Evolutionary conservation across 2,113 vertebrate genomes (phyloP).

Genomic region (Oceanodroma tethys): DNA sequence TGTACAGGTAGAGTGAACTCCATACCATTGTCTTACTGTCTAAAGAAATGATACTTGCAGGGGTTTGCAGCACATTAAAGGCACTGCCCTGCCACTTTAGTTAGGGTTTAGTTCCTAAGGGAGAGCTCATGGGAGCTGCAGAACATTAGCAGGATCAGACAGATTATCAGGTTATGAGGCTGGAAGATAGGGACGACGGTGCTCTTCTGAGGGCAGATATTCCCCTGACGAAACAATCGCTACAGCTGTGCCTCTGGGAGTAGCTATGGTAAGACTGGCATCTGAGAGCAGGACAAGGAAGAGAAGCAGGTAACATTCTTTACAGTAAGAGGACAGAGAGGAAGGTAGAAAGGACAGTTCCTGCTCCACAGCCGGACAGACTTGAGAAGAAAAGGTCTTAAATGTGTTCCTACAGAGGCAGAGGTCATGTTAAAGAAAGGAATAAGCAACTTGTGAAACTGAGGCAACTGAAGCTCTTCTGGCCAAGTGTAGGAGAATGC

Average conservation of each 20-base stretch:
- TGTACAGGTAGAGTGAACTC: neutral
- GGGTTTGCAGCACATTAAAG: neutral
- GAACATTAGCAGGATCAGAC: neutral
- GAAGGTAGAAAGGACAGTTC: neutral
- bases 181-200: neutral
- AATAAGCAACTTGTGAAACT: neutral
- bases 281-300: neutral
- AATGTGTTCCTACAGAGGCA: neutral
- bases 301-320: neutral
- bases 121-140: neutral
- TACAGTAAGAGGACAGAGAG: neutral
- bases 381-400: neutral
- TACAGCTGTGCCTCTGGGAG: neutral
- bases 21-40: neutral
- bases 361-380: neutral
- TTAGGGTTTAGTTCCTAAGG: neutral
- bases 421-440: neutral
- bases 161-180: neutral
- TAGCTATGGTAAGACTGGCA: neutral
- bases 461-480: neutral
- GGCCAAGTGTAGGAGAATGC: neutral
- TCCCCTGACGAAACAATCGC: neutral
- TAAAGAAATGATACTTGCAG: neutral
- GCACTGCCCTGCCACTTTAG: neutral
- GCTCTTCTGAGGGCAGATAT: neutral